A percentile compares a stretch with the other conserved stretches of the same genome.
These are phyloP conservation scores for Stomorhina lunata DNA, from an alignment of 2,888 invertebrate genomes.

Conservation along the genomic window DNA sequence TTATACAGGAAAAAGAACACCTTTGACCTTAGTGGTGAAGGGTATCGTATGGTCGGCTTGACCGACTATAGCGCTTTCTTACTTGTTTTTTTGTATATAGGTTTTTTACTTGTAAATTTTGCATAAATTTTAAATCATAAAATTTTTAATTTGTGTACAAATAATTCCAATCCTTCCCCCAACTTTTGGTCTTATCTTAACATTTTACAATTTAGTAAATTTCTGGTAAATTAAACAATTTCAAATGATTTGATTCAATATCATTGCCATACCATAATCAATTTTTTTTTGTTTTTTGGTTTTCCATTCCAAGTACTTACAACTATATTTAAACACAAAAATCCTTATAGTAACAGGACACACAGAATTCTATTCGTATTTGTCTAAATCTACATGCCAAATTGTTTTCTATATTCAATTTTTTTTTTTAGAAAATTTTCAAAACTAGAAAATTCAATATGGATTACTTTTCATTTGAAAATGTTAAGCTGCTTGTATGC, in stretches of 20 bases:
- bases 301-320: background rate
- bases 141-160: too few relatives aligned
- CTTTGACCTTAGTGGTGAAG: too few relatives aligned
- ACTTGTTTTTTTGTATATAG: too few relatives aligned
- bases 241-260: slow-evolving; percentile 59
- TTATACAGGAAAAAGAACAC: too few relatives aligned
- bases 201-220: slow-evolving; percentile 55
- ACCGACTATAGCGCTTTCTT: too few relatives aligned
- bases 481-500: slow-evolving; percentile 64
- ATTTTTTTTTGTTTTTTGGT: too few relatives aligned
- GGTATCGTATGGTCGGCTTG: too few relatives aligned
- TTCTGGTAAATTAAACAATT: slow-evolving; percentile 65
- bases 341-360: background rate
- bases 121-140: too few relatives aligned
- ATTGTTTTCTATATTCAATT: slow-evolving; percentile 11
- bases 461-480: slow-evolving; percentile 63
- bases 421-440: background rate
- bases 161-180: too few relatives aligned
- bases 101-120: too few relatives aligned
- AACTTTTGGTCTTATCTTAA: slow-evolving; percentile 42
- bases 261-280: slow-evolving; percentile 46
- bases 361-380: background rate
- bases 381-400: background rate
- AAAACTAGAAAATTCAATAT: slow-evolving; percentile 52
- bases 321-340: background rate